phyloP scores from a whole-genome alignment of 2,113 vertebrate genomes.

The Callithrix jacchus region DNA sequence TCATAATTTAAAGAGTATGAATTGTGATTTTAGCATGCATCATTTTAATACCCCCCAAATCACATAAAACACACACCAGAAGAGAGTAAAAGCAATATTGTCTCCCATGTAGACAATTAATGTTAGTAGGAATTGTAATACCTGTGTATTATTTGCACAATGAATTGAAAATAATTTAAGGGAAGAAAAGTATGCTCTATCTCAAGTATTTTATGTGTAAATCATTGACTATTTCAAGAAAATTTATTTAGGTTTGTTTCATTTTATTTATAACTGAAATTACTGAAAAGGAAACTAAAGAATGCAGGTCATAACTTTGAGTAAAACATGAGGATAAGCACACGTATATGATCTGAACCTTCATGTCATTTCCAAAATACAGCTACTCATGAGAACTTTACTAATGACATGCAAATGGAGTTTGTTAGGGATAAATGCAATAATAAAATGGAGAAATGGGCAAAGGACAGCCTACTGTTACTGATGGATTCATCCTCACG shows the following conservation, averaged over 20 bases:
- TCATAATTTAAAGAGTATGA: slow-evolving; percentile 29
- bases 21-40: background rate
- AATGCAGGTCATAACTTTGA: background rate
- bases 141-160: background rate
- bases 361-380: slow-evolving; percentile 39
- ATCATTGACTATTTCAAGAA: background rate
- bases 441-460: slow-evolving; percentile 22
- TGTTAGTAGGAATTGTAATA: background rate
- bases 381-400: slow-evolving; percentile 39
- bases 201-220: background rate
- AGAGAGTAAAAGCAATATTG: background rate
- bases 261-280: slow-evolving; percentile 39
- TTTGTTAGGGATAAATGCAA: slow-evolving; percentile 46
- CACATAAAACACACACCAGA: background rate
- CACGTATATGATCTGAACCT: background rate
- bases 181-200: background rate
- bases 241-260: slow-evolving; percentile 5
- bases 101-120: slow-evolving; percentile 8
- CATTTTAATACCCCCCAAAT: background rate
- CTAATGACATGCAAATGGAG: slow-evolving; percentile 55
- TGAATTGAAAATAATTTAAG: background rate
- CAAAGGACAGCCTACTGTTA: slow-evolving; percentile 48
- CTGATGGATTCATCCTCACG: slow-evolving; percentile 43
- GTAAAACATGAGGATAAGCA: background rate
- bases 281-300: background rate